These are phyloP conservation scores for Erpobdella octoculata DNA, from an alignment of 2,888 invertebrate genomes.

Conservation along the genomic window DNA sequence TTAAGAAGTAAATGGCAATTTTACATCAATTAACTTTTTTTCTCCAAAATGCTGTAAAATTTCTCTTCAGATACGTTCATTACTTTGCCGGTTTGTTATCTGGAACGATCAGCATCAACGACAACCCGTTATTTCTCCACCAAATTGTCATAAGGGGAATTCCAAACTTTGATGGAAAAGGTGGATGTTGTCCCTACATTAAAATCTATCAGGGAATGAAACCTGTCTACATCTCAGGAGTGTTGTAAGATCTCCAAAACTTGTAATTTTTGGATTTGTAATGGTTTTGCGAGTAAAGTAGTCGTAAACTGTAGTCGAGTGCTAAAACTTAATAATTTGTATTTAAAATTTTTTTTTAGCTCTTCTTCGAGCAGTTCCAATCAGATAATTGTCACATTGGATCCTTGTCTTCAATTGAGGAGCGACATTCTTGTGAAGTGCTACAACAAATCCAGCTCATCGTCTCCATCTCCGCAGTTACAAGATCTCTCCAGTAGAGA, in stretches of 20 bases:
- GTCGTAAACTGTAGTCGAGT: too few species aligned
- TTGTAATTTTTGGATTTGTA: not conserved
- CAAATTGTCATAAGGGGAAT: conserved; percentile 77
- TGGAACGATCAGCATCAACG: conserved; percentile 78
- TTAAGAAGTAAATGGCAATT: not conserved
- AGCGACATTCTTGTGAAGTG: conserved; percentile 86
- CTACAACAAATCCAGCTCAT: conserved; percentile 24
- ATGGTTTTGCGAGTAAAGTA: too few species aligned
- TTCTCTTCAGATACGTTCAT: conserved; percentile 77
- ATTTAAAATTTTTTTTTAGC: not conserved
- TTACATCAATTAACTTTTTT: not conserved
- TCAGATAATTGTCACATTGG: conserved; percentile 65
- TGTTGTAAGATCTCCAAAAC: conserved; percentile 59
- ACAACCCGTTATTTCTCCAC: conserved; percentile 74
- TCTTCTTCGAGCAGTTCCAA: conserved; percentile 12
- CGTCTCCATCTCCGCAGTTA: conserved; percentile 61
- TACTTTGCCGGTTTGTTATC: conserved; percentile 83
- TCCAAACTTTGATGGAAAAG: conserved; percentile 61
- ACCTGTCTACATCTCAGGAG: conserved; percentile 77
- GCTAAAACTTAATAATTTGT: not conserved
- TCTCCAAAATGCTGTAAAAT: not conserved
- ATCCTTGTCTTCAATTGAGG: conserved; percentile 66
- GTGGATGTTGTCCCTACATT: conserved; percentile 56
- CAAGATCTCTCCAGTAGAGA: conserved; percentile 54
- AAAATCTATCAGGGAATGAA: conserved; percentile 81